A percentile compares a stretch with the other conserved stretches of the same genome.
Evolutionary conservation across 2,888 invertebrate species (phyloP).

Genomic region (Polylopha cassiicola): DNA sequence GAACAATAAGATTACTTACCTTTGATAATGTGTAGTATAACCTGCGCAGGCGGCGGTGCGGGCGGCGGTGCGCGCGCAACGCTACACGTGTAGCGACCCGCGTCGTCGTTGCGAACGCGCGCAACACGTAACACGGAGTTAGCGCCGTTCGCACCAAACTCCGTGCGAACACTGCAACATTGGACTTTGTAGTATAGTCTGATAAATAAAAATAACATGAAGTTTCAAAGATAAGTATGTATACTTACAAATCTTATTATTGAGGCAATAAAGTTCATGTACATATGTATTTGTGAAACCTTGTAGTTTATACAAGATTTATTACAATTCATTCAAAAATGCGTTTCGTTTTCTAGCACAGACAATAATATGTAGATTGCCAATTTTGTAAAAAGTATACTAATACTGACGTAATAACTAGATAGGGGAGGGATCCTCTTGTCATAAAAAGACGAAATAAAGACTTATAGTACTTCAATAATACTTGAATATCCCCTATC

Average conservation of each 20-base stretch:
- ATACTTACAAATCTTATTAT: background rate
- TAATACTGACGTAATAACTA: too few species aligned
- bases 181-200: background rate
- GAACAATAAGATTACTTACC: conserved; percentile 35
- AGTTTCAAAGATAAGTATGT: background rate
- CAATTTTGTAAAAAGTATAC: too few species aligned
- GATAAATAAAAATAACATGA: background rate
- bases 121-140: conserved; percentile 67
- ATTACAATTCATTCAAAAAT: too few species aligned
- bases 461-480: too few species aligned
- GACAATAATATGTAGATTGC: too few species aligned
- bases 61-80: conserved; percentile 62
- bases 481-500: too few species aligned
- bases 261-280: too few species aligned
- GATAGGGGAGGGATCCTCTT: too few species aligned
- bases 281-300: too few species aligned
- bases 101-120: conserved; percentile 61
- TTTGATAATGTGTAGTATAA: conserved; percentile 65
- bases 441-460: too few species aligned
- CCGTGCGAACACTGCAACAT: conserved; percentile 60
- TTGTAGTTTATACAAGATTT: too few species aligned
- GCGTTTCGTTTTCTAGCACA: too few species aligned
- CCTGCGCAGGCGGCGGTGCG: conserved; percentile 54
- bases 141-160: conserved; percentile 66
- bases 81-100: conserved; percentile 63